phyloP scores from a whole-genome alignment of 2,113 vertebrate species.

The Gulo gulo region DNA sequence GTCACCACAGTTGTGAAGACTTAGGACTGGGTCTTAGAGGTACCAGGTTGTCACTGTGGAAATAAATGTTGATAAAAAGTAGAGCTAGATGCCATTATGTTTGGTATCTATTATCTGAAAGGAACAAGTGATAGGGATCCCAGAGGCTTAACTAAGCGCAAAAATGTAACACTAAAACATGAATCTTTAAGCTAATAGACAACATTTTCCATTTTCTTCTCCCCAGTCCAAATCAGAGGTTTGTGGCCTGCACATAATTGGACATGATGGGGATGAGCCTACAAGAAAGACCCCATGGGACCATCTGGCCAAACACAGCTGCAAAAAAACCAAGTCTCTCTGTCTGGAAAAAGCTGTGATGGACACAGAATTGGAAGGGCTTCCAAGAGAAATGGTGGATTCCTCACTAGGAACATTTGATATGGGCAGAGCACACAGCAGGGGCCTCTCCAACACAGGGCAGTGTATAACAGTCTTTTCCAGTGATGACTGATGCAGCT shows the following conservation, averaged over 20 bases:
- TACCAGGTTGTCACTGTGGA: constrained; percentile 22
- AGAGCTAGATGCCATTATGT: not conserved
- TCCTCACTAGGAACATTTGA: constrained; percentile 6
- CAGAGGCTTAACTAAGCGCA: constrained; percentile 4
- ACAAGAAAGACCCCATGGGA: constrained; percentile 20
- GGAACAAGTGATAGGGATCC: not conserved
- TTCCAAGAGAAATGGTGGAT: constrained; percentile 55
- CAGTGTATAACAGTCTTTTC: not conserved
- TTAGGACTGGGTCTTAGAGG: not conserved
- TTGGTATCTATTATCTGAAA: not conserved
- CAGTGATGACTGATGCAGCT: not conserved
- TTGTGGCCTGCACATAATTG: not conserved
- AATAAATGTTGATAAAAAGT: not conserved
- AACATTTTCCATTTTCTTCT: not conserved
- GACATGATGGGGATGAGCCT: constrained; percentile 1
- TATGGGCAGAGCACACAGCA: not conserved
- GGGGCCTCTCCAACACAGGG: not conserved
- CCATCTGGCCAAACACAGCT: constrained; percentile 68
- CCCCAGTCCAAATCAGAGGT: not conserved
- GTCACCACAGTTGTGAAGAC: not conserved
- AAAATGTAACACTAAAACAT: not conserved
- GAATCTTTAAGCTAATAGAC: not conserved
- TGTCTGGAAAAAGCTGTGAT: constrained; percentile 60
- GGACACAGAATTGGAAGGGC: constrained; percentile 41
- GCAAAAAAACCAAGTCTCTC: constrained; percentile 49